phyloP scores from a whole-genome alignment of 2,113 vertebrate species.

The Cathartes aura region DNA sequence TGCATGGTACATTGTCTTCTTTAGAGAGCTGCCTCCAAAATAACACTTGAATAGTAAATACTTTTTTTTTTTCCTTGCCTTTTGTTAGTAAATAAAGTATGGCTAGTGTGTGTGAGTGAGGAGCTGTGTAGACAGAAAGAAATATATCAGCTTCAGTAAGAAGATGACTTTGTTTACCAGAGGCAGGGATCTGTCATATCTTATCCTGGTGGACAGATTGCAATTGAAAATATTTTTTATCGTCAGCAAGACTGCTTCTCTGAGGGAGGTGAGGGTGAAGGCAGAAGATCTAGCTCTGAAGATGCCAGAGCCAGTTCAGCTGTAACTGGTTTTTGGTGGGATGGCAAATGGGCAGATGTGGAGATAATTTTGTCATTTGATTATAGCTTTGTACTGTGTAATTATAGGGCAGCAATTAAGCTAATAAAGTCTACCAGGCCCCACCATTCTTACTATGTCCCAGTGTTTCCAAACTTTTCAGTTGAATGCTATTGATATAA shows the following conservation, averaged over 20 bases:
- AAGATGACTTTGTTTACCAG: not conserved
- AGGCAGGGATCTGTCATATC: not conserved
- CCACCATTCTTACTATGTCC: not conserved
- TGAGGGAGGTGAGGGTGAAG: not conserved
- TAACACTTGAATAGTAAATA: not conserved
- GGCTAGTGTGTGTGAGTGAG: not conserved
- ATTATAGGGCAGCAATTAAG: not conserved
- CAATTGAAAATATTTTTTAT: not conserved
- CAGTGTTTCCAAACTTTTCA: not conserved
- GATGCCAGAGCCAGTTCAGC: not conserved
- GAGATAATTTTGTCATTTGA: not conserved
- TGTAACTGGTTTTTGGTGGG: not conserved
- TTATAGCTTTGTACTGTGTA: not conserved
- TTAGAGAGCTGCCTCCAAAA: not conserved
- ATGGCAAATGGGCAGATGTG: not conserved
- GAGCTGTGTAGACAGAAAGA: not conserved
- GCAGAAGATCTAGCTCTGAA: not conserved
- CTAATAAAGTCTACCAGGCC: not conserved
- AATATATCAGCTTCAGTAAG: not conserved
- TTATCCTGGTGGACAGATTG: not conserved
- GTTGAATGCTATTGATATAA: not conserved
- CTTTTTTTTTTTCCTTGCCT: no score
- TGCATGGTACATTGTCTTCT: not conserved
- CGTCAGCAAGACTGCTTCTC: not conserved
- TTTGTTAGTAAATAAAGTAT: not conserved